These are phyloP conservation scores for Conchocele bisecta DNA, from an alignment of 2,888 invertebrate species.

Conservation along the genomic window DNA sequence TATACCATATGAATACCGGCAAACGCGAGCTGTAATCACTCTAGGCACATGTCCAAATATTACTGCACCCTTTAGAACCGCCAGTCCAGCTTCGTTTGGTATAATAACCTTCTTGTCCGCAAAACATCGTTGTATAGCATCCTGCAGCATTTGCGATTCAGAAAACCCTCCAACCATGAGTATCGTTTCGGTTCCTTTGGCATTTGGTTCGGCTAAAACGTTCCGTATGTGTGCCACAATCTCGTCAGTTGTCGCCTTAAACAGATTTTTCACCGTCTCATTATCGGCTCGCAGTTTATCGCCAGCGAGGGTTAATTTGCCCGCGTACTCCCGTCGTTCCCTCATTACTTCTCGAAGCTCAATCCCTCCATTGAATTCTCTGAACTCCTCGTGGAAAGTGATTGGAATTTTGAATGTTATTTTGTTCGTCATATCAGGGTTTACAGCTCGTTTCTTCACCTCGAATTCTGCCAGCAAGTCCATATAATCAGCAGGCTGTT, in stretches of 20 bases:
- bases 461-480: neutral
- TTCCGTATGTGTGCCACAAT: conserved; percentile 16
- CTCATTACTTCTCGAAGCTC: neutral
- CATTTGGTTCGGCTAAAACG: conserved; percentile 7
- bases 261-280: conserved; percentile 11
- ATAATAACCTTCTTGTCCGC: conserved; percentile 26
- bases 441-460: neutral
- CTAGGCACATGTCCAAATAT: conserved; percentile 42
- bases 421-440: neutral
- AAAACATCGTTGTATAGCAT: conserved; percentile 23
- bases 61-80: conserved; percentile 48
- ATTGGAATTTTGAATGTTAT: conserved; percentile 2
- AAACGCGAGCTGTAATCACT: conserved; percentile 28
- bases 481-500: conserved; percentile 1
- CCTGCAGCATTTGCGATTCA: conserved; percentile 38
- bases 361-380: neutral
- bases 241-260: neutral
- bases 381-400: neutral
- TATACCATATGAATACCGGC: conserved; percentile 44
- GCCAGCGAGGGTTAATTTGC: neutral
- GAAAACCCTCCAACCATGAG: conserved; percentile 57
- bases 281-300: neutral
- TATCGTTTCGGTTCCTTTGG: conserved; percentile 16
- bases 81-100: conserved; percentile 45
- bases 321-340: neutral